phyloP scores from a whole-genome alignment of 2,888 invertebrate species.

The Stenodera caucasica region DNA sequence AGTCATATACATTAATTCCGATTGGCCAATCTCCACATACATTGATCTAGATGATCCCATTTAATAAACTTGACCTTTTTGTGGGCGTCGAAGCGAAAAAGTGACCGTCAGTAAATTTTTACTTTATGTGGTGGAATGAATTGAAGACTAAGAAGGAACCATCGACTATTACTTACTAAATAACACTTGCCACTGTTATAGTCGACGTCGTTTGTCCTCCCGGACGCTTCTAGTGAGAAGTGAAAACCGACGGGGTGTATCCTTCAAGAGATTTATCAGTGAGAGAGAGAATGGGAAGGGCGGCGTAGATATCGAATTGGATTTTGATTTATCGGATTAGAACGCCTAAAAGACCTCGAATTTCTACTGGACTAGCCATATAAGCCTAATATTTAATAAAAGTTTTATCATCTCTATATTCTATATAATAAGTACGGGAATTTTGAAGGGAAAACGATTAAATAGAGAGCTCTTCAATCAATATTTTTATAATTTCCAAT shows the following conservation, averaged over 20 bases:
- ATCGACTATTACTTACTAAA: conserved; percentile 16
- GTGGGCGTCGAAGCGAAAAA: conserved; percentile 42
- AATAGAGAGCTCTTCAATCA: background rate
- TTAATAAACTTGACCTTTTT: conserved; percentile 42
- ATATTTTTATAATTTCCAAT: conserved; percentile 51
- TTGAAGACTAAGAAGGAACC: conserved; percentile 32
- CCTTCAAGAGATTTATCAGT: conserved; percentile 31
- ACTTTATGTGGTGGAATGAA: conserved; percentile 48
- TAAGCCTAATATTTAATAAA: background rate
- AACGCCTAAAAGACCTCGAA: conserved; percentile 26
- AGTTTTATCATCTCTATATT: background rate
- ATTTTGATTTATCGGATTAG: conserved; percentile 44
- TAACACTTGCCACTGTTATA: conserved; percentile 21
- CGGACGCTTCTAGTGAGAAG: conserved; percentile 37
- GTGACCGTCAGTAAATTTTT: conserved; percentile 47
- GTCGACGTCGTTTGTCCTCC: conserved; percentile 11
- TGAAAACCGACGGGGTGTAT: conserved; percentile 40
- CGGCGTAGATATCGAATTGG: conserved; percentile 41
- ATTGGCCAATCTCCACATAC: background rate
- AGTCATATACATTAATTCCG: background rate
- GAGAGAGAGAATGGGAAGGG: conserved; percentile 28
- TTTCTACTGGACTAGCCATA: background rate
- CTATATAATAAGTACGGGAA: too few species aligned
- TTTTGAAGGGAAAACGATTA: conserved; percentile 14
- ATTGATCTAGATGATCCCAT: conserved; percentile 2